Conservation (phyloP, 2,888 invertebrate genomes). For the Lasioglossum vierecki region DNA sequence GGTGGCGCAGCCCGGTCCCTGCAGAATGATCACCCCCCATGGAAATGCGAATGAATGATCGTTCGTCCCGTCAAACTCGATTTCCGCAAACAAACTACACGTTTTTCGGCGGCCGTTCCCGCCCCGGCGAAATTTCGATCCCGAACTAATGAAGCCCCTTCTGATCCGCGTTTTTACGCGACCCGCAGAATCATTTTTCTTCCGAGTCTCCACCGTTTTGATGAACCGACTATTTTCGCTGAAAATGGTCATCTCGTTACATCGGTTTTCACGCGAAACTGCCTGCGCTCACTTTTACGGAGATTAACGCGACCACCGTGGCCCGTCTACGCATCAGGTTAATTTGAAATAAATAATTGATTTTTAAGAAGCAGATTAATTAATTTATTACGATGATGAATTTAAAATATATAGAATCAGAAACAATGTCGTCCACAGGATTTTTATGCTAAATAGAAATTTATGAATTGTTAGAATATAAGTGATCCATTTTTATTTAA, state of each 20-base stretch:
- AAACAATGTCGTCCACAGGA: neutral
- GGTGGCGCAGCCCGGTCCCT: neutral
- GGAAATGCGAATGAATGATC: slow-evolving; percentile 71
- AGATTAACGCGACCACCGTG: neutral
- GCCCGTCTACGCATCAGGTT: accelerated
- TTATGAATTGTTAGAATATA: too few relatives aligned
- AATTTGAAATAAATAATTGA: neutral
- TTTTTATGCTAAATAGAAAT: neutral
- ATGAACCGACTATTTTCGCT: neutral
- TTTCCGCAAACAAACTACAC: slow-evolving; percentile 52
- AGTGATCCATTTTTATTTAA: neutral
- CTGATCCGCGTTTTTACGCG: slow-evolving; percentile 26
- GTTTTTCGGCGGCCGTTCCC: slow-evolving; percentile 37
- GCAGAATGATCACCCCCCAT: slow-evolving; percentile 60
- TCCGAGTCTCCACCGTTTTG: neutral
- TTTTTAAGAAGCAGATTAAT: neutral
- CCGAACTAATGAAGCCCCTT: slow-evolving; percentile 49
- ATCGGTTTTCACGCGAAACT: neutral
- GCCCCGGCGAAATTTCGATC: slow-evolving; percentile 32
- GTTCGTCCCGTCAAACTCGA: slow-evolving; percentile 66
- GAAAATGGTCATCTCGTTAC: neutral
- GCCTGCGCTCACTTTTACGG: neutral
- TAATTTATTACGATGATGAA: neutral
- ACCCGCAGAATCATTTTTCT: neutral
- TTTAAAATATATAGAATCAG: neutral